phyloP scores from a whole-genome alignment of 30 jellyfish, hydroid and myxozoan species.

The Aurelia aurita complex sp. Pacific region DNA sequence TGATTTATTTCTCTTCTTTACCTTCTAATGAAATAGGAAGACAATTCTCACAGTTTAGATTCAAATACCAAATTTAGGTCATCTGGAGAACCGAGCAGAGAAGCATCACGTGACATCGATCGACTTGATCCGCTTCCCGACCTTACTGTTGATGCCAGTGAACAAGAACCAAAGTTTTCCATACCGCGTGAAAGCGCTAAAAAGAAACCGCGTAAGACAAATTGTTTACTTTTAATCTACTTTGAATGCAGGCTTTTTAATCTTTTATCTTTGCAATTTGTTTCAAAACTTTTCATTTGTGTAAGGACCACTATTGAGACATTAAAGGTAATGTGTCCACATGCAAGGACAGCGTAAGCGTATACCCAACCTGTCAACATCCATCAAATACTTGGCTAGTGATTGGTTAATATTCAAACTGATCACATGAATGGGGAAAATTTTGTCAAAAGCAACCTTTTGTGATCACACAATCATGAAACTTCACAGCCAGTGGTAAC shows the following conservation, averaged over 20 bases:
- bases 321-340: too few relatives aligned
- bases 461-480: too few relatives aligned
- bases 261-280: not conserved
- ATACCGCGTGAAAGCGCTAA: conserved; percentile 5
- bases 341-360: too few relatives aligned
- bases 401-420: too few relatives aligned
- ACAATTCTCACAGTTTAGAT: conserved; percentile 87
- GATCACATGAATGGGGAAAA: too few relatives aligned
- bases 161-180: conserved; percentile 7
- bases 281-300: too few relatives aligned
- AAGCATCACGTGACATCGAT: conserved; percentile 21
- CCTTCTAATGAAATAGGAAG: conserved; percentile 78
- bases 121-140: conserved; percentile 4
- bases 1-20: conserved; percentile 42
- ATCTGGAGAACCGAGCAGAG: conserved; percentile 58
- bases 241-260: not conserved
- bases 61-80: conserved; percentile 79
- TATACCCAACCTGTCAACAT: too few relatives aligned
- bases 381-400: too few relatives aligned
- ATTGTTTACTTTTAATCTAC: not conserved
- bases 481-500: too few relatives aligned
- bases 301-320: too few relatives aligned
- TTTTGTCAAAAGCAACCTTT: too few relatives aligned
- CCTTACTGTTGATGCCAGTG: not conserved
- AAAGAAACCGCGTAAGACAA: not conserved